Evolutionary conservation across 92 coral and sea anemone species (phyloP), one percentile per base, ranked within the genome.

Genomic region (Porites cylindrica): DNA sequence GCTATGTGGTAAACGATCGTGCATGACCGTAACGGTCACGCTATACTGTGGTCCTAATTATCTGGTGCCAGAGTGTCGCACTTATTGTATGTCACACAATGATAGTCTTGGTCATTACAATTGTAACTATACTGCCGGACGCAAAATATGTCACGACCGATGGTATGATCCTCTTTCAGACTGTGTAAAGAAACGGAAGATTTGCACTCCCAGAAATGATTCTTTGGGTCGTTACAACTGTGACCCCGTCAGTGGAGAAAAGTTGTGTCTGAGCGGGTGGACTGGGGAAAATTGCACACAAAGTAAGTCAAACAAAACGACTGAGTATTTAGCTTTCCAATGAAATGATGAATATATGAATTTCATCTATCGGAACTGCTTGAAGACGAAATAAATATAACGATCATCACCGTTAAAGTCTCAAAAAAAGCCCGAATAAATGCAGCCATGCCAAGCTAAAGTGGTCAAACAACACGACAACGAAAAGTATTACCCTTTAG

Each of bases 221-320:
- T 91, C 96, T 47, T 71, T 56, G 12, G 98, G 96, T 12, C 98
- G 94, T 70, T 96, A 88, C 86, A 90, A 74, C 53, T 96, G 99
- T 32, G 82, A 96, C 75, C 90, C 92, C 24, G 78, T 65, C 11
- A 89, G 93, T 59, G 98, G 98, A 17, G 91, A 86, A 66, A 92
- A 89, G 81, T 77, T 94, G 32, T 96, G 98, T 68, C 75, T 73
- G 18, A 8, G 52, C 2, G 94, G 93, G 50, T 94, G 98, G 98
- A 71, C 85, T 58, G 98, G 97, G 60, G 58, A 20, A 1, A 92
- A 96, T 72, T 96, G 98, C 51, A 94, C 98, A 6, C 51, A 86
- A 90, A 92, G 97, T 94, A 88, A 32, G 78, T 18, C 14, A 10
- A 2, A 65, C 29, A 7, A 61, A 5, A 61, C 19, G 19, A 61